phyloP scores from a whole-genome alignment of 2,888 invertebrate species.

The Rutpela maculata region DNA sequence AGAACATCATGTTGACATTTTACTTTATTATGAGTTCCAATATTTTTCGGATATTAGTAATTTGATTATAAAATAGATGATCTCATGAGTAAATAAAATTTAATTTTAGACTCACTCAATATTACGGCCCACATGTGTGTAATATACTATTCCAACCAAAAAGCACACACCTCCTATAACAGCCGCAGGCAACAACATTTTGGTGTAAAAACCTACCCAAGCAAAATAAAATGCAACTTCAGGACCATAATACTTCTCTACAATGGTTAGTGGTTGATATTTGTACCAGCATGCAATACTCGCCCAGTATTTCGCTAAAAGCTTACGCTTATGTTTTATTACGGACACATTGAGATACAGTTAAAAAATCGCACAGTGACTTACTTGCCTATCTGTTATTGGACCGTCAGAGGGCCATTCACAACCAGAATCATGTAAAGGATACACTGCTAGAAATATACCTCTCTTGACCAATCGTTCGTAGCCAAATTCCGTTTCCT shows the following conservation, averaged over 20 bases:
- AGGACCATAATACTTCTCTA: constrained; percentile 76
- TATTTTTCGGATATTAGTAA: no score
- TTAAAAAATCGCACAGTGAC: neutral
- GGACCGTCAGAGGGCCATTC: constrained; percentile 64
- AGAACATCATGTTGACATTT: no score
- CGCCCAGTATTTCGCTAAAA: constrained; percentile 78
- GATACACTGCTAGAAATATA: constrained; percentile 66
- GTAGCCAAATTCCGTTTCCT: constrained; percentile 63
- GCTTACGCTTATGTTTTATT: constrained; percentile 63
- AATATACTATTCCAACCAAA: constrained; percentile 69
- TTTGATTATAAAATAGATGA: no score
- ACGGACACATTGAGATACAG: neutral
- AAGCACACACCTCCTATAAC: constrained; percentile 73
- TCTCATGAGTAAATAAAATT: neutral
- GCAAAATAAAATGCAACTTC: constrained; percentile 77
- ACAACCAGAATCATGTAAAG: constrained; percentile 70
- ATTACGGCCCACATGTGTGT: neutral
- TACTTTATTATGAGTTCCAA: no score
- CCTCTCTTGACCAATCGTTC: constrained; percentile 61
- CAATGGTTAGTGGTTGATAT: constrained; percentile 77
- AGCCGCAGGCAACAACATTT: constrained; percentile 74
- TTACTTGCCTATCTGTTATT: constrained; percentile 70
- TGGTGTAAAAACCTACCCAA: constrained; percentile 76
- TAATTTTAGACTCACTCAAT: constrained; percentile 51
- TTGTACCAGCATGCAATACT: constrained; percentile 75